A percentile compares a stretch with the other conserved stretches of the same genome.
Conservation (phyloP, 2,888 invertebrate species). For the Diogma glabrata region DNA sequence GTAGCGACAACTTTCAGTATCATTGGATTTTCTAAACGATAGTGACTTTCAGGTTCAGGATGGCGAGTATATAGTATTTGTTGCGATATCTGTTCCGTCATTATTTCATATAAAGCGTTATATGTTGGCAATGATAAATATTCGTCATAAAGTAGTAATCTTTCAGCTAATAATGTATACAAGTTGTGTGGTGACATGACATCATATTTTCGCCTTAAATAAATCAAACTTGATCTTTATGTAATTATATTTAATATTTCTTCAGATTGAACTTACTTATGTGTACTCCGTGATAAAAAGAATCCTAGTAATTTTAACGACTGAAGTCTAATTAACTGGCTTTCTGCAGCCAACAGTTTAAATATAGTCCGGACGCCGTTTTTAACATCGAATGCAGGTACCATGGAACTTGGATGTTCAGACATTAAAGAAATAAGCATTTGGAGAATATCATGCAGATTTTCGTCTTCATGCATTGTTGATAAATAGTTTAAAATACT, state of each 20-base stretch:
- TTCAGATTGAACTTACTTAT: constrained; percentile 62
- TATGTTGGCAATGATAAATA: constrained; percentile 89
- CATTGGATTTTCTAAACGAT: constrained; percentile 93
- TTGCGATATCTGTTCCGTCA: constrained; percentile 94
- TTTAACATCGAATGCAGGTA: constrained; percentile 97
- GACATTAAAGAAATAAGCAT: constrained; percentile 95
- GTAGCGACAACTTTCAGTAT: constrained; percentile 98
- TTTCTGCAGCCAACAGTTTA: constrained; percentile 90
- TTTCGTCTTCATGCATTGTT: constrained; percentile 98
- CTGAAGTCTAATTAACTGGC: constrained; percentile 90
- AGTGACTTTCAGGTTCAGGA: constrained; percentile 90
- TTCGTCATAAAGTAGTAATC: constrained; percentile 79
- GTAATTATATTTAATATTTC: too few relatives aligned
- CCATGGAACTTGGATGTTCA: constrained; percentile 97
- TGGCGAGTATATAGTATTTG: constrained; percentile 89
- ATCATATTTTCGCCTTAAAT: constrained; percentile 85
- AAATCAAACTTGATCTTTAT: not conserved
- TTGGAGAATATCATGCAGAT: constrained; percentile 94
- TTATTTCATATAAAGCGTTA: constrained; percentile 96
- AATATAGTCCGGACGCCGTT: constrained; percentile 94
- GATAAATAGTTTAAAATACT: constrained; percentile 96
- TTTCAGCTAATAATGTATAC: constrained; percentile 89
- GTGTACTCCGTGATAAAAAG: constrained; percentile 94
- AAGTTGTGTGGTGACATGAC: constrained; percentile 98
- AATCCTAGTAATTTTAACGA: constrained; percentile 94